Evolutionary conservation across 2,888 invertebrate genomes (phyloP).

Genomic region (Rhogogaster chlorosoma): DNA sequence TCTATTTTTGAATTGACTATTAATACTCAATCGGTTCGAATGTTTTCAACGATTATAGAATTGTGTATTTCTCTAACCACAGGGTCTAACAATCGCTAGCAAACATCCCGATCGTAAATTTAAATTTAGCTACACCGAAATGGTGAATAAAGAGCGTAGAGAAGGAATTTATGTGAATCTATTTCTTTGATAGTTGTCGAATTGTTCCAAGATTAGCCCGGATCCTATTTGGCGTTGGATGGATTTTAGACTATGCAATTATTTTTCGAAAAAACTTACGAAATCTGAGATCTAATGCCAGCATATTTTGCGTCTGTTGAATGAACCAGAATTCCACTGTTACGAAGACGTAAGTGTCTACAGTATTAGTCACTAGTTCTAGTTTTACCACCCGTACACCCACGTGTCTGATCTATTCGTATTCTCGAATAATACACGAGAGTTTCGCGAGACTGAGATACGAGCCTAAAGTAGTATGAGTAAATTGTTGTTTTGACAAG

Average conservation of each 20-base stretch:
- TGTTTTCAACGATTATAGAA: conserved; percentile 3
- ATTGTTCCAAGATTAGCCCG: neutral
- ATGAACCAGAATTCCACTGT: conserved; percentile 63
- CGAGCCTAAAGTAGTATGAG: neutral
- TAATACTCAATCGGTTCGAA: neutral
- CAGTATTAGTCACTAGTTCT: conserved; percentile 56
- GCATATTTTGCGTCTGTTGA: conserved; percentile 64
- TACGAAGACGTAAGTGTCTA: conserved; percentile 36
- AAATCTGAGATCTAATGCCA: conserved; percentile 54
- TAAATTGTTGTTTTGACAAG: neutral
- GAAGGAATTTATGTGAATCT: neutral
- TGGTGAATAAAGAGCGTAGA: neutral
- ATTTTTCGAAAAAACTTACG: neutral
- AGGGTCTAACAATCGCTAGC: conserved; percentile 23
- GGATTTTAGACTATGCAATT: neutral
- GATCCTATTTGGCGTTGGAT: conserved; percentile 22
- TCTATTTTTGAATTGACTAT: neutral
- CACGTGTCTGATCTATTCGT: conserved; percentile 61
- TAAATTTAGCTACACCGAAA: conserved; percentile 9
- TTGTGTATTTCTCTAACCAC: conserved; percentile 19
- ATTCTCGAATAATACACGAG: conserved; percentile 45
- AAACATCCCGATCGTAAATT: neutral
- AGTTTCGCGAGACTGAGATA: conserved; percentile 2
- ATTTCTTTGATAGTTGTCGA: conserved; percentile 9
- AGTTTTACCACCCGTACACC: conserved; percentile 59